These are phyloP conservation scores for Adelognathus sp. DNA, from an alignment of 2,888 invertebrate genomes.

Conservation along the genomic window DNA sequence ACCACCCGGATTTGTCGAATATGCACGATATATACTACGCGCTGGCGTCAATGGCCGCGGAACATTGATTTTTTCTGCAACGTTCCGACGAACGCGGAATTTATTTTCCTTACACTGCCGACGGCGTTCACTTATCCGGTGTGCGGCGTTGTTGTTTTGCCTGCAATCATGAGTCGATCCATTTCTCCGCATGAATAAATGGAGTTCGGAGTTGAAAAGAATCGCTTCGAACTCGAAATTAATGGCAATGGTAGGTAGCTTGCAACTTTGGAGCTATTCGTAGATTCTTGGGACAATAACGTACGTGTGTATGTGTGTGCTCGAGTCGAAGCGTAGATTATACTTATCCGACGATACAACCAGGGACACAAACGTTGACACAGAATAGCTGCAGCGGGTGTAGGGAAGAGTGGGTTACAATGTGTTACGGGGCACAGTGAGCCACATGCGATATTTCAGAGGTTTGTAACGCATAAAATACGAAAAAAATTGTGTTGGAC, in stretches of 20 bases:
- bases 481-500: too few species aligned
- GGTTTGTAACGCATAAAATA: too few species aligned
- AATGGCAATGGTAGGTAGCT: background rate
- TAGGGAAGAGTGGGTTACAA: too few species aligned
- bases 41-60: conserved; percentile 16
- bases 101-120: background rate
- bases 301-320: background rate
- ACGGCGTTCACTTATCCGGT: background rate
- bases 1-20: background rate
- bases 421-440: too few species aligned
- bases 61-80: conserved; percentile 22
- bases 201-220: conserved; percentile 29
- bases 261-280: background rate
- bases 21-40: background rate
- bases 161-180: conserved; percentile 17
- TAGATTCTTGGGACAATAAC: background rate
- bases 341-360: background rate
- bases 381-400: background rate
- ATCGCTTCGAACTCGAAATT: background rate
- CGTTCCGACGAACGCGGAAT: conserved; percentile 16
- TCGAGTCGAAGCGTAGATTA: background rate
- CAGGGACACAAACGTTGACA: background rate
- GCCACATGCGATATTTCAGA: too few species aligned
- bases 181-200: conserved; percentile 24
- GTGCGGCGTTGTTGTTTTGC: background rate